Evolutionary conservation across 2,113 vertebrate species (phyloP).

Genomic region (Solea solea): DNA sequence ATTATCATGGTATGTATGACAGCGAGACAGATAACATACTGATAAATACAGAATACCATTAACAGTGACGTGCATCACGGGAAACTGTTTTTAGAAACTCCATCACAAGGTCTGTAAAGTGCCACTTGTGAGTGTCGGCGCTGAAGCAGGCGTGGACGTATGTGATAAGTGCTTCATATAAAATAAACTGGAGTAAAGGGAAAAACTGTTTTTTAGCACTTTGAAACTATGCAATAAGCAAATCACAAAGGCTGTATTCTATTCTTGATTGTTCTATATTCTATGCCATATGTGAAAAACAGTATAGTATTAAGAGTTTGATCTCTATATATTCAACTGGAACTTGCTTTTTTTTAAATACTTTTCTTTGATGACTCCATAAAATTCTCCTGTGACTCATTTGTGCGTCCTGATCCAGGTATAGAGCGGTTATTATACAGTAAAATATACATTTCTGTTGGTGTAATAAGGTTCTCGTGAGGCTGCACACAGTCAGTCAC

Average conservation of each 20-base stretch:
- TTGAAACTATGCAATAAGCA: background rate
- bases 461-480: no score
- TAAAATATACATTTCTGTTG: no score
- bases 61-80: background rate
- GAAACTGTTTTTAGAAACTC: constrained; percentile 29
- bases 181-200: background rate
- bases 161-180: background rate
- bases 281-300: no score
- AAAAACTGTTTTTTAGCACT: background rate
- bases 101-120: constrained; percentile 16
- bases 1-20: background rate
- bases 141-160: background rate
- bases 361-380: no score
- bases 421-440: no score
- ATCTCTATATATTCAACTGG: no score
- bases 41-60: constrained; percentile 1
- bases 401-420: no score
- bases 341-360: no score
- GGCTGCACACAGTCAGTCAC: constrained; percentile 7
- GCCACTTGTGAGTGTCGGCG: constrained; percentile 4
- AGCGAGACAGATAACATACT: constrained; percentile 1
- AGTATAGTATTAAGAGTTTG: no score
- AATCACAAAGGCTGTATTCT: no score
- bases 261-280: no score
- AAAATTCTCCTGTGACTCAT: no score